Conservation (phyloP, 2,888 invertebrate genomes). For the Lithophane ornitopus region DNA sequence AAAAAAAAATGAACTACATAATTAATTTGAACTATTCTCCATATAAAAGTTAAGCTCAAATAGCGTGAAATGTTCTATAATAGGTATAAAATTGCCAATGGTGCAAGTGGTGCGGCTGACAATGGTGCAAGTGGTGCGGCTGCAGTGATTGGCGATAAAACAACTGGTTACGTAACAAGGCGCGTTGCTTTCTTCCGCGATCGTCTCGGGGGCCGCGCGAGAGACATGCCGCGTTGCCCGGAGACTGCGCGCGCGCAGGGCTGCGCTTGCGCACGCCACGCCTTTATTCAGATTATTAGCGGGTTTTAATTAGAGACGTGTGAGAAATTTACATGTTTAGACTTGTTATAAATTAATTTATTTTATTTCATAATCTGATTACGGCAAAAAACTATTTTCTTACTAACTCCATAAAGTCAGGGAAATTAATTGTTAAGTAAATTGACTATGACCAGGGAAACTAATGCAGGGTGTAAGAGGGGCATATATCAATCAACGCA, state of each 20-base stretch:
- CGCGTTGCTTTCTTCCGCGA: slow-evolving; percentile 86
- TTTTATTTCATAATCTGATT: too few species aligned
- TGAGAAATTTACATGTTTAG: neutral
- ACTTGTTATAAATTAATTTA: too few species aligned
- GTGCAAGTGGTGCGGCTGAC: slow-evolving; percentile 60
- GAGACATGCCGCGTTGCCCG: slow-evolving; percentile 67
- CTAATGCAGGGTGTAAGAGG: neutral
- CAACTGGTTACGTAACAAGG: slow-evolving; percentile 82
- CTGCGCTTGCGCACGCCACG: slow-evolving; percentile 54
- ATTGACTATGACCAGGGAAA: too few species aligned
- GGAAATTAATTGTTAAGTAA: too few species aligned
- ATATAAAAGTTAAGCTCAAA: neutral
- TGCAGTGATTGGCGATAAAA: slow-evolving; percentile 77
- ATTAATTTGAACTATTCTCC: slow-evolving; percentile 1
- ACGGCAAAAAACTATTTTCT: too few species aligned
- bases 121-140: slow-evolving; percentile 62
- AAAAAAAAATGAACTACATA: neutral
- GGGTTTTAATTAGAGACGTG: neutral
- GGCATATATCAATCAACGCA: neutral
- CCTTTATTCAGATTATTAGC: slow-evolving; percentile 19
- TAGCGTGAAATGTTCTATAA: slow-evolving; percentile 43
- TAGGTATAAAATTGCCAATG: slow-evolving; percentile 71
- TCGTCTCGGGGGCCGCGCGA: slow-evolving; percentile 72
- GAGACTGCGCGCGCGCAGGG: slow-evolving; percentile 74
- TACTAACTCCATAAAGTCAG: too few species aligned